Evolutionary conservation across 1,140 invertebrate genomes (phyloP), one percentile per base, ranked within the genome.

Genomic region (Drosophila prosaltans): DNA sequence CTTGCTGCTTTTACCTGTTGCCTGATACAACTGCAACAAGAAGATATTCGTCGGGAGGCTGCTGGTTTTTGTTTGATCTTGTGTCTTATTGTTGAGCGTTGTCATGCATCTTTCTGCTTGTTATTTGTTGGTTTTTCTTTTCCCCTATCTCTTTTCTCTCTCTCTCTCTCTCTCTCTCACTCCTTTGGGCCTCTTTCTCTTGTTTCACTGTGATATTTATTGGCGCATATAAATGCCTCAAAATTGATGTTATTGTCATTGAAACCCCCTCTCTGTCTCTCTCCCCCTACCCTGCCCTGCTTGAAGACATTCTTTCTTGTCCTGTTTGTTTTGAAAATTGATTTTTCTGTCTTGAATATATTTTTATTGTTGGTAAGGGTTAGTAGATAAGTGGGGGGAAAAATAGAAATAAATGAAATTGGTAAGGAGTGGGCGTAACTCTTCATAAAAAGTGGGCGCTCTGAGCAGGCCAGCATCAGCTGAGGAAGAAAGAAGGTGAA

Each of bases 191-290:
- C 30, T 41, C 59, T 60, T 32, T 78, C 63, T 73, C 65, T 67
- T 77, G 64, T 80, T 80, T 77, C 71, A 77, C 72, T 75, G 66
- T 84, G 72, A 78, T 81, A 88, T 88, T 88, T 88, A 88, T 88
- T 88, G 80, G 84, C 84, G 84, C 84, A 88, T 88, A 88, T 88
- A 88, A 89, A 88, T 88, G 80, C 84, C 84, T 88, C 77, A 84
- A 88, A 88, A 88, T 88, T 88, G 80, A 89, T 88, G 84, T 88
- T 88, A 88, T 89, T 88, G 84, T 88, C 84, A 82, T 84, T 83
- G 54, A 63, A 88, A 80, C 54, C 54, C 80, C 70, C 78, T n/a
- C n/a, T n/a, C 16, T 16, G 16, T 16, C 16, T 67, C 69, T 66
- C 55, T 48, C 64, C 36, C 11, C 28, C 41, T 45, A 8, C 26